Evolutionary conservation across 2,888 invertebrate genomes (phyloP).

Genomic region (Campaea margaritaria): DNA sequence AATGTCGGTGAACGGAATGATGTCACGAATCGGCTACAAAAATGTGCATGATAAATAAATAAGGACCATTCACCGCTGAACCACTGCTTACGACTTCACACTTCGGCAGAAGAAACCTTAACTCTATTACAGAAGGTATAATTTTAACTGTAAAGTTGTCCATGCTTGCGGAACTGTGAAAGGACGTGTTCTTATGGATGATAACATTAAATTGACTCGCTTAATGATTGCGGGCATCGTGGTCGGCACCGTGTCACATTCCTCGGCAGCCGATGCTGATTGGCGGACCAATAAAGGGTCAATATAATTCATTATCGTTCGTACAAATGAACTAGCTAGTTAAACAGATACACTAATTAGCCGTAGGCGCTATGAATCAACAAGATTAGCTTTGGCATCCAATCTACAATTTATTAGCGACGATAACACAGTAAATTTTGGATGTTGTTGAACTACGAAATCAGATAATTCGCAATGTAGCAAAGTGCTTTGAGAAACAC

Average conservation of each 20-base stretch:
- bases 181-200: slow-evolving; percentile 49
- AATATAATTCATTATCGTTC: slow-evolving; percentile 47
- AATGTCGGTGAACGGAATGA: slow-evolving; percentile 53
- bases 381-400: slow-evolving; percentile 21
- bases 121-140: slow-evolving; percentile 22
- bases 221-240: slow-evolving; percentile 52
- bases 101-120: slow-evolving; percentile 40
- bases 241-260: slow-evolving; percentile 58
- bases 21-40: slow-evolving; percentile 61
- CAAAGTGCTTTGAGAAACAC: not conserved
- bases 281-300: slow-evolving; percentile 64
- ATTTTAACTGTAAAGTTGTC: slow-evolving; percentile 23
- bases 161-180: slow-evolving; percentile 9
- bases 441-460: not conserved
- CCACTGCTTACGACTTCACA: slow-evolving; percentile 28
- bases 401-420: slow-evolving; percentile 37
- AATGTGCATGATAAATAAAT: slow-evolving; percentile 50
- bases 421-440: slow-evolving; percentile 2
- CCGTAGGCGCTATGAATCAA: slow-evolving; percentile 30
- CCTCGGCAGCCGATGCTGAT: slow-evolving; percentile 60
- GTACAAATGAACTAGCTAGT: slow-evolving; percentile 15
- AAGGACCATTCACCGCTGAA: slow-evolving; percentile 38
- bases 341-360: slow-evolving; percentile 33
- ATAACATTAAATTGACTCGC: slow-evolving; percentile 50
- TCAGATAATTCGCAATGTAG: not conserved